Evolutionary conservation across 2,797 vertebrate species (phyloP).

Genomic region (Amniataba percoides): DNA sequence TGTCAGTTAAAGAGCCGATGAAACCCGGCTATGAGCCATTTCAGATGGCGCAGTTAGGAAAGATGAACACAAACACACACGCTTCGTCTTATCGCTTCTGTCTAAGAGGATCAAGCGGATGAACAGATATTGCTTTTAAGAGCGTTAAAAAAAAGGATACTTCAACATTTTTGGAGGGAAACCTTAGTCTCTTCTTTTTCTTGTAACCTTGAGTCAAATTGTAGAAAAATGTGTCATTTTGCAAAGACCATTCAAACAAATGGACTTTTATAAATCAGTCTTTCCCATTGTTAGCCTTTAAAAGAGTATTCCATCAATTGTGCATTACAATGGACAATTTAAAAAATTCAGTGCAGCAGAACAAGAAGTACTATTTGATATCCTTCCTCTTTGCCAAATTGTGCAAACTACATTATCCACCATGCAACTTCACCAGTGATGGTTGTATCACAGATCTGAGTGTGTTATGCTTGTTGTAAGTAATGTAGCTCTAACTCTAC

Average conservation of each 20-base stretch:
- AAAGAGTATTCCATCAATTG: background rate
- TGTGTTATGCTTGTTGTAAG: background rate
- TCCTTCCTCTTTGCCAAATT: background rate
- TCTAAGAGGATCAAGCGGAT: background rate
- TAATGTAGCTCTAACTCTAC: background rate
- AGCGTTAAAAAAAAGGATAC: constrained; percentile 16
- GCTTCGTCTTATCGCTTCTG: constrained; percentile 37
- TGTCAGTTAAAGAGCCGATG: constrained; percentile 10
- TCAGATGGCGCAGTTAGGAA: constrained; percentile 11
- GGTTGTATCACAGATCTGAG: background rate
- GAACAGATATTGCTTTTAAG: background rate
- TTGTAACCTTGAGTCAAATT: background rate
- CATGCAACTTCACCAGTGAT: background rate
- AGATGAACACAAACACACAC: constrained; percentile 28
- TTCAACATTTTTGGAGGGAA: constrained; percentile 33
- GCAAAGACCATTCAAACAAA: background rate
- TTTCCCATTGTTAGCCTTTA: background rate
- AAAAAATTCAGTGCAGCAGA: too few relatives aligned
- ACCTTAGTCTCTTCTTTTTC: background rate
- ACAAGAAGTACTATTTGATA: too few relatives aligned
- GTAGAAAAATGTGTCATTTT: background rate
- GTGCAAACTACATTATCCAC: background rate
- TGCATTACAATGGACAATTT: too few relatives aligned
- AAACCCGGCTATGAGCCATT: constrained; percentile 30
- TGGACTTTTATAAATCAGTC: background rate